These are phyloP conservation scores for Pachypeltis micranthus DNA, from an alignment of 1,140 invertebrate genomes.

Conservation along the genomic window DNA sequence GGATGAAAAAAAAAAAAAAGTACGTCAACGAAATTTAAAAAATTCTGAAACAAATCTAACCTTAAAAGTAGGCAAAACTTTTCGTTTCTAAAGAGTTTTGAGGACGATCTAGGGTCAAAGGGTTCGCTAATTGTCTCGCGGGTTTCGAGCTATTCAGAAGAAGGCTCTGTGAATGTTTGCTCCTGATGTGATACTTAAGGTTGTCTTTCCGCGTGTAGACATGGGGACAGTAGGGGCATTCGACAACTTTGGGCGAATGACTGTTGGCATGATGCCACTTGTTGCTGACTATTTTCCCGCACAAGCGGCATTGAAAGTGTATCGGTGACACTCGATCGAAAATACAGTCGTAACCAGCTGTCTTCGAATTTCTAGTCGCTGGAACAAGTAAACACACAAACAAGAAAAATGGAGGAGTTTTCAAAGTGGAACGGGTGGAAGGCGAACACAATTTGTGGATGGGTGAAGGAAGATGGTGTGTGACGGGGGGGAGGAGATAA, in stretches of 20 bases:
- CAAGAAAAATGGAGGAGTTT: background rate
- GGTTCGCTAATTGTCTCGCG: background rate
- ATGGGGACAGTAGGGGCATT: constrained; percentile 68
- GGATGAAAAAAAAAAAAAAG: no score
- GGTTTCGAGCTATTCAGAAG: background rate
- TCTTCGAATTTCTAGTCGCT: constrained; percentile 5
- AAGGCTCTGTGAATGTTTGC: constrained; percentile 21
- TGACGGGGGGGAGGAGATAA: no score
- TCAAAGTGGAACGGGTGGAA: no score
- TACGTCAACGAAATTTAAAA: no score
- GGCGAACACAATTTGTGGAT: no score
- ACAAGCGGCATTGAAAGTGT: constrained; percentile 47
- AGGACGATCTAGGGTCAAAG: background rate
- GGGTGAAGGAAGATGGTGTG: no score
- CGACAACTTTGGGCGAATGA: constrained; percentile 59
- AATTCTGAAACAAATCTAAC: no score
- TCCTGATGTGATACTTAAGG: constrained; percentile 25
- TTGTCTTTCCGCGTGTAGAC: constrained; percentile 73
- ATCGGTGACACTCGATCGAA: constrained; percentile 20
- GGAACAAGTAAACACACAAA: constrained; percentile 10
- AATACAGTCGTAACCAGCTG: constrained; percentile 18
- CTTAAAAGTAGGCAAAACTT: no score
- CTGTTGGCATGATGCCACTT: constrained; percentile 75
- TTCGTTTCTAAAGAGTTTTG: no score
- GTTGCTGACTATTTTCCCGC: constrained; percentile 73